phyloP scores from a whole-genome alignment of 1,140 invertebrate genomes.

The Megathymus violae region DNA sequence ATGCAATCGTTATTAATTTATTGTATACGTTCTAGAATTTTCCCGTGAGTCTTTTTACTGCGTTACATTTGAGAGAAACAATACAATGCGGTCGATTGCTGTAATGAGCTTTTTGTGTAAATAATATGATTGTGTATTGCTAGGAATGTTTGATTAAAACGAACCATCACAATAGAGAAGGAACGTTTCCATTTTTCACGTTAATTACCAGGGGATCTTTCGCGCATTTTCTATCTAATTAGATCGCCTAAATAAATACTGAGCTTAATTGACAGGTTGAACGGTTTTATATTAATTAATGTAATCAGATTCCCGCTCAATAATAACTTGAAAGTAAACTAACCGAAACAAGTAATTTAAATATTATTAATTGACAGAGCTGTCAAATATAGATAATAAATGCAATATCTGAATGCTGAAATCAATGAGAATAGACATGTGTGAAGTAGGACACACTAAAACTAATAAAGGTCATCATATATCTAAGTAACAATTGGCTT shows the following conservation, averaged over 20 bases:
- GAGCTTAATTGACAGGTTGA: constrained; percentile 29
- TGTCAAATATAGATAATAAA: no score
- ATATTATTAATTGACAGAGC: no score
- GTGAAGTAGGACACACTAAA: no score
- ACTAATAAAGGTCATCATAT: no score
- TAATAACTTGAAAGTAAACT: constrained; percentile 11
- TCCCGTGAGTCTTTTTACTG: no score
- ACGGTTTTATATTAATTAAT: constrained; percentile 23
- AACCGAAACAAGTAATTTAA: constrained; percentile 12
- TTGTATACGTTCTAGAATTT: no score
- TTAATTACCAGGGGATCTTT: neutral
- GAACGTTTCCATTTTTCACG: constrained; percentile 11
- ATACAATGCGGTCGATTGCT: no score
- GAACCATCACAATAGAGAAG: constrained; percentile 8
- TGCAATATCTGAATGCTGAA: no score
- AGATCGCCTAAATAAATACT: constrained; percentile 29
- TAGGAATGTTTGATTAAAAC: constrained; percentile 2
- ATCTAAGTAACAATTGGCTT: no score
- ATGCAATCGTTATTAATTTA: no score
- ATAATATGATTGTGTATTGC: neutral
- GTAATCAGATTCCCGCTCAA: constrained; percentile 18
- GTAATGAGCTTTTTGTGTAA: neutral
- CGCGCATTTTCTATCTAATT: constrained; percentile 27
- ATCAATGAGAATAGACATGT: no score
- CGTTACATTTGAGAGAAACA: no score